Evolutionary conservation across 2,888 invertebrate genomes (phyloP).

Genomic region (Netelia virgata): DNA sequence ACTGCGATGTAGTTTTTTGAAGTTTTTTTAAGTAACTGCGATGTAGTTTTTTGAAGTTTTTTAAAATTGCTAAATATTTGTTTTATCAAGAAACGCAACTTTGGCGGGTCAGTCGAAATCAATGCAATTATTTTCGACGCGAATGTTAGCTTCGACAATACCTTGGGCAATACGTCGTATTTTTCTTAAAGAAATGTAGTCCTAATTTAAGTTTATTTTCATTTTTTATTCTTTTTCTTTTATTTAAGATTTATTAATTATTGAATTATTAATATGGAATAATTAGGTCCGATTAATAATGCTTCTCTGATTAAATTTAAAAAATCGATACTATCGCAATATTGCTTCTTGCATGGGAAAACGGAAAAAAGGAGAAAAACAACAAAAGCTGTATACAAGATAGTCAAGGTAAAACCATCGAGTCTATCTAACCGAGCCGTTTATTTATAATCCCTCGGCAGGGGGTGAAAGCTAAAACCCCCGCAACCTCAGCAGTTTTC

Average conservation of each 20-base stretch:
- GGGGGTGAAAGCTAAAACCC: constrained; percentile 31
- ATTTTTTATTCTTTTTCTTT: background rate
- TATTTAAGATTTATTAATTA: background rate
- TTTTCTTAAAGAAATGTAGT: no score
- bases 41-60: constrained; percentile 44
- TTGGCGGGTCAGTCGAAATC: background rate
- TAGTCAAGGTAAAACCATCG: constrained; percentile 33
- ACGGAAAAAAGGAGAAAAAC: background rate
- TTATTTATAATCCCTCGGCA: constrained; percentile 59
- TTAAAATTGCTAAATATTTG: background rate
- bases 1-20: constrained; percentile 46
- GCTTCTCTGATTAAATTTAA: background rate
- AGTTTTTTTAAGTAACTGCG: background rate
- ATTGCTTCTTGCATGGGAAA: background rate
- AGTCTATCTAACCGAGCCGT: constrained; percentile 50
- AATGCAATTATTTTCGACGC: no score
- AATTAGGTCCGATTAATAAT: background rate
- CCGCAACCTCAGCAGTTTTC: constrained; percentile 18
- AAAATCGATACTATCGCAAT: background rate
- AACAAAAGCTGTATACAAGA: background rate
- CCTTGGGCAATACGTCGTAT: no score
- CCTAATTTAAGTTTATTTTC: background rate
- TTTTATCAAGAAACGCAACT: background rate
- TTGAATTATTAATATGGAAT: background rate
- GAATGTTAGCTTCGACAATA: no score